Evolutionary conservation across 2,113 vertebrate species (phyloP), one percentile per base, ranked within the genome.

Genomic region (Pardalotus punctatus): DNA sequence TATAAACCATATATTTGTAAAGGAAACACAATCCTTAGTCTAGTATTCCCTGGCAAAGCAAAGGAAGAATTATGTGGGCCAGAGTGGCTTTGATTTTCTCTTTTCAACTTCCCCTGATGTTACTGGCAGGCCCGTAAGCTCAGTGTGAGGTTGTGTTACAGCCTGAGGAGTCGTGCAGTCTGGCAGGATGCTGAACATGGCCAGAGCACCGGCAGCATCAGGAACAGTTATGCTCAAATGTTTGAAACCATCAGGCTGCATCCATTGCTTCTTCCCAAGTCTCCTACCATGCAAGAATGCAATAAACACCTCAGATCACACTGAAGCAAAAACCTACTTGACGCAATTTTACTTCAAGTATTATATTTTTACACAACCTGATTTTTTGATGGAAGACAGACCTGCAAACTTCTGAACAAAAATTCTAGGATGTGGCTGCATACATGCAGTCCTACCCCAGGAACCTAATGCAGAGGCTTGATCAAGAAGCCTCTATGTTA

Each of bases 71-170:
- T 78, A 40, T 11, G 48, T 60, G 35, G 57, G 48, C 40, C 36
- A 11, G 6, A 56, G 12, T 12, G 16, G 45, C 43, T 89, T 81
- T 71, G 16, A 60, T 64, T 93, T 82, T 57, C 40, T 69, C 38
- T 53, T 76, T 90, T 19, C 36, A 43, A 66, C 35, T 91, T 78
- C 42, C 48, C 47, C 10, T 70, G 56, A 50, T 42, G 38, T 90
- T 81, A 15, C 43, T 91, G 87, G 94, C 70, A 91, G 73, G n/a
- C 61, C 28, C 51, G 58, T 61, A 50, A 71, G 43, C 77, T 80
- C 53, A 21, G 45, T 9, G 24, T 24, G 35, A 89, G 84, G 18
- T 70, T 70, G 3, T 42, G 64, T 50, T 70, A 71, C 76, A 89
- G 61, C 38, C 77, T 27, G 66, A 93, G 74, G 70, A 88, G 57